Conservation (phyloP, 2,888 invertebrate species). For the Drosophila imparisetae region DNA sequence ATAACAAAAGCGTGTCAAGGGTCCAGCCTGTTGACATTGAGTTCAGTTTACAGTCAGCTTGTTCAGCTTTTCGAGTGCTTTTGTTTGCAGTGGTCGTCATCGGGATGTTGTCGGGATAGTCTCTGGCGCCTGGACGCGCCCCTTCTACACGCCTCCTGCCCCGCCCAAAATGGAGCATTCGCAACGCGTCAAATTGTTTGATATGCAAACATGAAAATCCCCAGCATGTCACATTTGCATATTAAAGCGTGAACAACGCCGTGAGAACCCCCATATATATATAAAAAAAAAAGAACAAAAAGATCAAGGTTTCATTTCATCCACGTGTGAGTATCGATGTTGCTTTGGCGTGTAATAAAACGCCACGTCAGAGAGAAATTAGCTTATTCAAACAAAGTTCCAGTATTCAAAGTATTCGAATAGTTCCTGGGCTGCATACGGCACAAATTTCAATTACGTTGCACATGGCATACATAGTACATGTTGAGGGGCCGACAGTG, state of each 20-base stretch:
- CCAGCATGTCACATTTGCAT: slow-evolving; percentile 53
- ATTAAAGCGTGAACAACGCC: slow-evolving; percentile 33
- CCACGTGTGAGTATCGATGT: slow-evolving; percentile 7
- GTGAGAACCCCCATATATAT: background rate
- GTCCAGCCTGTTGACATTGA: slow-evolving; percentile 45
- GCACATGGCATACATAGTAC: slow-evolving; percentile 47
- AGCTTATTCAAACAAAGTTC: slow-evolving; percentile 23
- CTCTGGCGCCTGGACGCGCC: slow-evolving; percentile 17
- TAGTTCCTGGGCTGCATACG: slow-evolving; percentile 27
- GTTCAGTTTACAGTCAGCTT: slow-evolving; percentile 41
- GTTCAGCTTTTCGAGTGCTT: slow-evolving; percentile 42
- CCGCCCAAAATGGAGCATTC: slow-evolving; percentile 29
- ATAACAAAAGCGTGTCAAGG: slow-evolving; percentile 45
- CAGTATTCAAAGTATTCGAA: slow-evolving; percentile 26
- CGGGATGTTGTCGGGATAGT: slow-evolving; percentile 19
- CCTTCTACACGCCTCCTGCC: background rate
- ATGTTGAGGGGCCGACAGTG: slow-evolving; percentile 13
- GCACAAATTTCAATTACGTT: slow-evolving; percentile 64
- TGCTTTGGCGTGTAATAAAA: slow-evolving; percentile 4
- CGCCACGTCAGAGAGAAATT: slow-evolving; percentile 34
- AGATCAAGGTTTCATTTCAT: background rate
- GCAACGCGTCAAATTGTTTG: slow-evolving; percentile 51
- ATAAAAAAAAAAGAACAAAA: background rate
- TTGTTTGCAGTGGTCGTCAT: slow-evolving; percentile 35
- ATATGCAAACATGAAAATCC: slow-evolving; percentile 55